Evolutionary conservation across 30 jellyfish, hydroid and myxozoan species (phyloP), one percentile per base, ranked within the genome.

Genomic region (Calvadosia cruxmelitensis): DNA sequence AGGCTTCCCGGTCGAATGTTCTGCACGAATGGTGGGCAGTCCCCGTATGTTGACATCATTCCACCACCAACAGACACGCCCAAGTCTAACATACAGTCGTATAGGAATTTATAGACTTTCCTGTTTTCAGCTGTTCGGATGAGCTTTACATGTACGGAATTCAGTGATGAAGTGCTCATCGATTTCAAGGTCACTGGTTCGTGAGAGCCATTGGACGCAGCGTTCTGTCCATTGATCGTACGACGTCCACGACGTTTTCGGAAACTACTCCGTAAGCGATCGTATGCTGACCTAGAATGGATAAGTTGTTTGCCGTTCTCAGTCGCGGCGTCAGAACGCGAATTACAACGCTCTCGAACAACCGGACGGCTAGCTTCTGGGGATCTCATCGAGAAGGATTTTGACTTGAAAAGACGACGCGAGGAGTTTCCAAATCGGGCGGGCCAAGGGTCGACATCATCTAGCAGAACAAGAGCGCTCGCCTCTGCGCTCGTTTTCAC

Each of bases 1-100:
- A 42, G 57, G 57, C 57, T 42, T 5, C 57, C 57, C 20, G 57
- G 57, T 42, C 57, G 57, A 42, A 42, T 42, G 20, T 42, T 42
- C 57, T 42, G 57, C 10, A 42, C 57, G 20, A 42, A 42, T 42
- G 57, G 57, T 10, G 57, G 15, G 20, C 57, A 42, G 20, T 42
- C 57, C 57, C 57, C 57, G 57, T 42, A 42, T 20, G 57, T 42
- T 5, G 57, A 42, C 15, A 42, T 10, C 15, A 20, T 20, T 42
- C 57, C 57, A 5, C 57, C 57, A 42, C 57, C 57, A 42, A 42
- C 57, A 42, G 57, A 42, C 10, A 42, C 20, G 57, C 57, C 57
- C 57, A 42, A 42, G 15, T 42, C 57, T 20, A 42, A 20, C 57
- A 42, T 42, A 42, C 57, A 5, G 57, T 42, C 57, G 57, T 42